These are phyloP conservation scores for Nannoperca australis DNA, from an alignment of 2,797 vertebrate species.

Conservation along the genomic window DNA sequence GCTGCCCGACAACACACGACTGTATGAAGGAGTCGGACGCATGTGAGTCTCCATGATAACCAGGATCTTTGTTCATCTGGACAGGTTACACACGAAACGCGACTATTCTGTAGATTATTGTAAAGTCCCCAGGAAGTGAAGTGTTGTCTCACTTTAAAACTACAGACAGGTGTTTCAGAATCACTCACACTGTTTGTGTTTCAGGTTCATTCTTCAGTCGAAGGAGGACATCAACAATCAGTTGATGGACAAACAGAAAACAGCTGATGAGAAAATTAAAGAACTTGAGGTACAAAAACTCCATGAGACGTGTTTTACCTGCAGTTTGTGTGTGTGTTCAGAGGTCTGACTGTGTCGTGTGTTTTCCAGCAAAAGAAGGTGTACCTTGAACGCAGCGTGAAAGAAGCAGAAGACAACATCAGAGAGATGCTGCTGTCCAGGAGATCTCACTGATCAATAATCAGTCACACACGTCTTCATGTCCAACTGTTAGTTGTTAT, in stretches of 20 bases:
- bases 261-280: constrained; percentile 95
- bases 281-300: constrained; percentile 90
- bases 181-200: background rate
- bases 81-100: background rate
- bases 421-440: constrained; percentile 96
- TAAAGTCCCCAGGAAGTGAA: background rate
- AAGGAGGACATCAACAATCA: constrained; percentile 93
- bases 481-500: constrained; percentile 2
- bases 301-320: background rate
- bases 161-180: background rate
- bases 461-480: background rate
- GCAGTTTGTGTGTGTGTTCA: background rate
- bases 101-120: background rate
- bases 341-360: constrained; percentile 18
- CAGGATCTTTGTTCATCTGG: background rate
- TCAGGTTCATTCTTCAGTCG: constrained; percentile 95
- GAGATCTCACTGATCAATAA: constrained; percentile 87
- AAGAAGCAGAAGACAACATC: constrained; percentile 97
- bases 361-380: constrained; percentile 93
- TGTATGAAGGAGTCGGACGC: constrained; percentile 96
- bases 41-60: constrained; percentile 88
- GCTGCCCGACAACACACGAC: constrained; percentile 90
- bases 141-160: background rate
- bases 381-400: constrained; percentile 96
- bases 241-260: constrained; percentile 92